These are phyloP conservation scores for Anguilla pacifica DNA, from an alignment of 2,797 vertebrate genomes.

Conservation along the genomic window DNA sequence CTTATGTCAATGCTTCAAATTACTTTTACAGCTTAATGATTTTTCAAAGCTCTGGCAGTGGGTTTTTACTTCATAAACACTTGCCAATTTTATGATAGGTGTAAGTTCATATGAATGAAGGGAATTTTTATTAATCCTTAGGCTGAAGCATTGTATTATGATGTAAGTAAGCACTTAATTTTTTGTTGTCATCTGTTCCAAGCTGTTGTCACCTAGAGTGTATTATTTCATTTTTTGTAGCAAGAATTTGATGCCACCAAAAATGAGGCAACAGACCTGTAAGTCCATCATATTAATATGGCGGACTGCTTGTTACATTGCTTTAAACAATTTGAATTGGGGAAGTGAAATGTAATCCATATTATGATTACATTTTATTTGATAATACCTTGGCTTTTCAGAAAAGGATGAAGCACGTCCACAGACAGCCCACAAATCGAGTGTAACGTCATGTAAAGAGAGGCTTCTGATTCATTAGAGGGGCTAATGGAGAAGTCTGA, in stretches of 20 bases:
- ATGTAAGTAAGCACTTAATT: background rate
- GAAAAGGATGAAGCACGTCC: background rate
- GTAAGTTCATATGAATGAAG: background rate
- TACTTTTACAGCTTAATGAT: background rate
- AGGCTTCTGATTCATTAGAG: background rate
- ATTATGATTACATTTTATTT: background rate
- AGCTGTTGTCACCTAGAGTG: background rate
- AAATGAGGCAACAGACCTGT: background rate
- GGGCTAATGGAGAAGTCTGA: background rate
- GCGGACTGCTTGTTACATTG: background rate
- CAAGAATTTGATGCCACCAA: background rate
- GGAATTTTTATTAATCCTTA: background rate
- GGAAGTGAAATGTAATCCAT: background rate
- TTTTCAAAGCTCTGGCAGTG: background rate
- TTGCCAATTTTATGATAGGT: background rate
- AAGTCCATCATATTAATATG: background rate
- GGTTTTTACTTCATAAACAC: background rate
- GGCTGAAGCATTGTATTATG: background rate
- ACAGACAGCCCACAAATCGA: background rate
- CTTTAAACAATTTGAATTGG: background rate
- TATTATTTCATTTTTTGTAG: background rate
- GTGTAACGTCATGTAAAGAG: background rate
- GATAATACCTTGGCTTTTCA: background rate
- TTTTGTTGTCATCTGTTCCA: background rate
- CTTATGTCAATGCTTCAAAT: background rate